Percentiles rank a stretch among this genome's conserved stretches.
Evolutionary conservation across 2,888 invertebrate genomes (phyloP).

Genomic region (Flexamia atlantica): DNA sequence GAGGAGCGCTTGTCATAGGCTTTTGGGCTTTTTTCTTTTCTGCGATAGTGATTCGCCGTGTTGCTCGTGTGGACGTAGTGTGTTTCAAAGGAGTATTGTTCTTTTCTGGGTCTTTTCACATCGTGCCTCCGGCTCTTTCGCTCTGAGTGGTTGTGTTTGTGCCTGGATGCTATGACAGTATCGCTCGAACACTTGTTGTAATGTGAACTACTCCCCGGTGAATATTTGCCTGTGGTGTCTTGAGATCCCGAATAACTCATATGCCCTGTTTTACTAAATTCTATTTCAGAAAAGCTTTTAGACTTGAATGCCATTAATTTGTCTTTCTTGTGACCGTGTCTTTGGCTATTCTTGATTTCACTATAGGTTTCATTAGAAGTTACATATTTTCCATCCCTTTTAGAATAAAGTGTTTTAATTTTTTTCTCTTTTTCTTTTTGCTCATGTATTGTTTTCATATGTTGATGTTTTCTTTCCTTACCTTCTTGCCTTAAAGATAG

Average conservation of each 20-base stretch:
- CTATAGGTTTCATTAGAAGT: background rate
- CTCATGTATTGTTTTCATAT: background rate
- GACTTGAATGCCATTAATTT: slow-evolving; percentile 11
- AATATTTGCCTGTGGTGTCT: background rate
- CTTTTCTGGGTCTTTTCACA: background rate
- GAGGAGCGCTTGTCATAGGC: background rate
- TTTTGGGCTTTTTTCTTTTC: background rate
- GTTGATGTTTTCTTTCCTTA: background rate
- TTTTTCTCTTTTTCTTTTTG: slow-evolving; percentile 11
- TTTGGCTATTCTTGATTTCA: background rate
- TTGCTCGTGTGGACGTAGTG: background rate
- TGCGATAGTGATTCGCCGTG: background rate
- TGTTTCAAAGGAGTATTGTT: slow-evolving; percentile 20
- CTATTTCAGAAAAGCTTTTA: slow-evolving; percentile 7
- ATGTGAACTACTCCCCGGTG: background rate
- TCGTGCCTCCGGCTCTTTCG: background rate
- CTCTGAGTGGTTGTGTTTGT: background rate
- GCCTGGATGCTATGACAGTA: background rate
- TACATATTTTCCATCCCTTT: background rate
- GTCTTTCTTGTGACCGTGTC: background rate
- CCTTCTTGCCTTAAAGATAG: background rate
- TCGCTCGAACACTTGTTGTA: slow-evolving; percentile 17
- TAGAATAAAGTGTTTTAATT: slow-evolving; percentile 29
- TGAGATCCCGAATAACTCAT: slow-evolving; percentile 49
- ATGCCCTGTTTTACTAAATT: background rate